Conservation (phyloP, 2,113 vertebrate genomes). For the Oncorhynchus gorbuscha region DNA sequence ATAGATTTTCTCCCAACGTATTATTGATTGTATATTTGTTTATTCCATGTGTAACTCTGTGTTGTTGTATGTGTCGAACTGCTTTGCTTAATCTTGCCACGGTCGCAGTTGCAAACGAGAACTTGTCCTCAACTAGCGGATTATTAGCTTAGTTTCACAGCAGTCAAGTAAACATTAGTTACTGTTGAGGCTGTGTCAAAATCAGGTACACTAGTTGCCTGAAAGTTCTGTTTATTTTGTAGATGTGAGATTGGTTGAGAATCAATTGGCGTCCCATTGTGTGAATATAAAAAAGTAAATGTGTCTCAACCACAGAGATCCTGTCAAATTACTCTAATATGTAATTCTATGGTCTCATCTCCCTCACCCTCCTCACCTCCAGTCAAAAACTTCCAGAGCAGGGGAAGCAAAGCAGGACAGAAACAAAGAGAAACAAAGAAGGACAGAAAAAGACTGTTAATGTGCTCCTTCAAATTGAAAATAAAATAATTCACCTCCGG, state of each 20-base stretch:
- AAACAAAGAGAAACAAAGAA: slow-evolving; percentile 41
- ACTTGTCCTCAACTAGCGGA: too few relatives aligned
- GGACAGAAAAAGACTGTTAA: slow-evolving; percentile 61
- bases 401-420: slow-evolving; percentile 20
- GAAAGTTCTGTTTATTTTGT: neutral
- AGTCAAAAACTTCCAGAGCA: slow-evolving; percentile 27
- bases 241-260: neutral
- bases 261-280: neutral
- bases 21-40: too few relatives aligned
- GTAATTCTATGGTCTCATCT: too few relatives aligned
- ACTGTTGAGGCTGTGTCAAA: neutral
- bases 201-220: neutral
- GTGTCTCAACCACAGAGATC: too few relatives aligned
- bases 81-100: too few relatives aligned
- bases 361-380: neutral
- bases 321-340: too few relatives aligned
- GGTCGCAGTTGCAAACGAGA: too few relatives aligned
- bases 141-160: slow-evolving; percentile 3
- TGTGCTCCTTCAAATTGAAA: slow-evolving; percentile 64
- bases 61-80: too few relatives aligned
- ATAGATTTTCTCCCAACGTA: too few relatives aligned
- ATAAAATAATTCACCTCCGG: slow-evolving; percentile 63
- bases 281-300: neutral
- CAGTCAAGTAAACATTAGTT: neutral
- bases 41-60: too few relatives aligned